phyloP scores from a whole-genome alignment of 2,888 invertebrate species.

The Dasypolia templi region DNA sequence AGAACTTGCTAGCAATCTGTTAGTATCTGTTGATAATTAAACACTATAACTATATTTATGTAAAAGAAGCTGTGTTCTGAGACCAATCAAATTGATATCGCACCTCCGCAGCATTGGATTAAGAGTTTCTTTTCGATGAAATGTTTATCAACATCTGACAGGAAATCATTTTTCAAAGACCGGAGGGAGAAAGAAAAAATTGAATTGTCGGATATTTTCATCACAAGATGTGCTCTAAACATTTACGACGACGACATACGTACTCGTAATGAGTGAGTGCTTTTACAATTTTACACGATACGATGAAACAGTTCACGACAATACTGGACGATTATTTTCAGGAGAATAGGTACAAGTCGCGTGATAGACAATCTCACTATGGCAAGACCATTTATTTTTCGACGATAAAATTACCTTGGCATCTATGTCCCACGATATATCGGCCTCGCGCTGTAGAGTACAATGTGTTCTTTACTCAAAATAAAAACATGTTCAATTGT shows the following conservation, averaged over 20 bases:
- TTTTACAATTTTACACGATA: slow-evolving; percentile 21
- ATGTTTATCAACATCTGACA: slow-evolving; percentile 51
- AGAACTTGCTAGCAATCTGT: slow-evolving; percentile 9
- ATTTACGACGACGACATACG: slow-evolving; percentile 11
- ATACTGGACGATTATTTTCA: slow-evolving; percentile 23
- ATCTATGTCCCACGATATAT: slow-evolving; percentile 4
- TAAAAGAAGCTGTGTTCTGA: slow-evolving; percentile 27
- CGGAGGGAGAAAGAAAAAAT: slow-evolving; percentile 25
- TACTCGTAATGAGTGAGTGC: slow-evolving; percentile 26
- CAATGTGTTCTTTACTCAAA: background rate
- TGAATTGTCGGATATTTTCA: slow-evolving; percentile 27
- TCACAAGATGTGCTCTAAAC: slow-evolving; percentile 27
- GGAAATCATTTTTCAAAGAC: slow-evolving; percentile 46
- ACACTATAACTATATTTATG: slow-evolving; percentile 10
- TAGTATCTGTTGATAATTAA: slow-evolving; percentile 12
- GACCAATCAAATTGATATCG: slow-evolving; percentile 28
- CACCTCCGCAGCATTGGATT: background rate
- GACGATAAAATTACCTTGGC: background rate
- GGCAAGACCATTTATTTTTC: slow-evolving; percentile 8
- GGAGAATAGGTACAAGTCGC: background rate
- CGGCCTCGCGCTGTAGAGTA: background rate
- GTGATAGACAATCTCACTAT: background rate
- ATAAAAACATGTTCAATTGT: background rate
- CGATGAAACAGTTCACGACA: background rate
- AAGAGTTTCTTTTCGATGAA: slow-evolving; percentile 22